phyloP scores from a whole-genome alignment of 2,888 invertebrate species.

The Pseudococcus longispinus region DNA sequence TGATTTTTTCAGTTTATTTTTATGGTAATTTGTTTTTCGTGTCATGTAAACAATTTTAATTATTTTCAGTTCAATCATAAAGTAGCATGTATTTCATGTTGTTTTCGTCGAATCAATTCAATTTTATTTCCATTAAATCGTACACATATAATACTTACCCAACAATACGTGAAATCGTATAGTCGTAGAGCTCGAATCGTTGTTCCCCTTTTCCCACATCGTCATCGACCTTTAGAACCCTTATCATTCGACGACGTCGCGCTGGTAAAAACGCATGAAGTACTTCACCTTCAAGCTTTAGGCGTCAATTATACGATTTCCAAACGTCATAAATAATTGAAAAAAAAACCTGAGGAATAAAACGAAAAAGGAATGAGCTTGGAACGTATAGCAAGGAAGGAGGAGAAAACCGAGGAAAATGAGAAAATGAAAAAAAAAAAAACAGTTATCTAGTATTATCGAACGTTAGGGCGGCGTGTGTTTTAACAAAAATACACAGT shows the following conservation, averaged over 20 bases:
- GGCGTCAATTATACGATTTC: neutral
- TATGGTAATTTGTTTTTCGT: too few species aligned
- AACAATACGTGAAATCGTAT: neutral
- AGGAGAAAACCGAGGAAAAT: neutral
- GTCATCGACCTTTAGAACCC: neutral
- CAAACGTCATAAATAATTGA: neutral
- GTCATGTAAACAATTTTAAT: too few species aligned
- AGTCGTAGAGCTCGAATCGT: neutral
- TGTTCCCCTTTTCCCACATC: neutral
- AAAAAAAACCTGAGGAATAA: neutral
- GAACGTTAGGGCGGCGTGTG: neutral
- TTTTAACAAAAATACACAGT: slow-evolving; percentile 16
- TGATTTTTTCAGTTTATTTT: too few species aligned
- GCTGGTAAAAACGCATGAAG: neutral
- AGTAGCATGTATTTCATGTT: too few species aligned
- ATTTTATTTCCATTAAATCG: neutral
- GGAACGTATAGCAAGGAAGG: neutral
- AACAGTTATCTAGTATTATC: neutral
- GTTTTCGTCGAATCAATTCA: neutral
- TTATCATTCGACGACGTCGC: neutral
- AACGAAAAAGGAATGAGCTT: neutral
- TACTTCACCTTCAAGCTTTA: neutral
- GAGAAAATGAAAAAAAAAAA: neutral
- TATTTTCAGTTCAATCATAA: too few species aligned
- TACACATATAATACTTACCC: too few species aligned